Percentiles rank a stretch among this genome's conserved stretches.
Evolutionary conservation across 2,113 vertebrate genomes (phyloP).

Genomic region (Mus musculus): DNA sequence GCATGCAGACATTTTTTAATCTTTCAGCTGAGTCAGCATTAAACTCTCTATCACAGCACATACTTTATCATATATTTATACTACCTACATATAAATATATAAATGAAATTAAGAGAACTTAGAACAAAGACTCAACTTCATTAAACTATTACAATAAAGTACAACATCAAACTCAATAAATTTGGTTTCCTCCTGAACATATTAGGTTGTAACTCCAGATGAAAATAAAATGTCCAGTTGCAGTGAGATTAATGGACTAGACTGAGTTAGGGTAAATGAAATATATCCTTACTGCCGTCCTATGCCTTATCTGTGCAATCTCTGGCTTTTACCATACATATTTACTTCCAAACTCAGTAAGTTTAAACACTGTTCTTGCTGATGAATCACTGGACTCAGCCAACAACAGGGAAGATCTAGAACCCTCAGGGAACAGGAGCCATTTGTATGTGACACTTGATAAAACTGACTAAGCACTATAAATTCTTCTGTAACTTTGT

Average conservation of each 20-base stretch:
- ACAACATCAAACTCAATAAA: conserved; percentile 68
- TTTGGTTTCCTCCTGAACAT: conserved; percentile 56
- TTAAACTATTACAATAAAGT: conserved; percentile 66
- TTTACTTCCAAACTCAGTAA: conserved; percentile 12
- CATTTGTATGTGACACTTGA: not conserved
- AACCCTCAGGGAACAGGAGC: not conserved
- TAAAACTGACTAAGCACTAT: not conserved
- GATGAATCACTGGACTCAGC: not conserved
- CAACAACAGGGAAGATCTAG: not conserved
- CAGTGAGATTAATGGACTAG: conserved; percentile 67
- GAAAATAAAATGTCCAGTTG: conserved; percentile 58
- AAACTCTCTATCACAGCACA: conserved; percentile 62
- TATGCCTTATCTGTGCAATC: conserved; percentile 57
- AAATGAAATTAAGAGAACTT: conserved; percentile 74
- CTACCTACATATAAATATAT: conserved; percentile 73
- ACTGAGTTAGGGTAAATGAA: conserved; percentile 68
- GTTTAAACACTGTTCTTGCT: conserved; percentile 36
- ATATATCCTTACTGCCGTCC: conserved; percentile 31
- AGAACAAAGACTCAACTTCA: conserved; percentile 55
- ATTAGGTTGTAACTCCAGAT: conserved; percentile 63
- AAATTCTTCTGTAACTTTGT: not conserved
- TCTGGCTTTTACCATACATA: conserved; percentile 29
- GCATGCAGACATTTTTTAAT: conserved; percentile 61
- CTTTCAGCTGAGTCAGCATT: conserved; percentile 67
- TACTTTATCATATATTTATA: conserved; percentile 72